These are phyloP conservation scores for Chelonoidis abingdonii DNA, from an alignment of 2,113 vertebrate genomes.

Conservation along the genomic window DNA sequence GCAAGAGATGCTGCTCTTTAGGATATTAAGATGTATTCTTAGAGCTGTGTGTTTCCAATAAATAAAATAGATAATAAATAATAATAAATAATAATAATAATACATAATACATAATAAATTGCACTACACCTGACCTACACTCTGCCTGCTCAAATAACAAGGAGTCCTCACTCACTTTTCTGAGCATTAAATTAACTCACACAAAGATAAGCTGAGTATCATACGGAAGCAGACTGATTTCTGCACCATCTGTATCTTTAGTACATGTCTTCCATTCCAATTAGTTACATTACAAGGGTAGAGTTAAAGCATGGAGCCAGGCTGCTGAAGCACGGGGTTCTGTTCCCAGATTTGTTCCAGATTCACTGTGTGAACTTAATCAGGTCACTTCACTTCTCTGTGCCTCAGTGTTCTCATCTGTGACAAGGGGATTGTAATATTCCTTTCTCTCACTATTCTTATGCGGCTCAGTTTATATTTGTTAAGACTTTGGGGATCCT, in stretches of 20 bases:
- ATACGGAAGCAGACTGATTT: fast-evolving
- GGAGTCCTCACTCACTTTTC: fast-evolving
- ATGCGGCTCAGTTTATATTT: neutral
- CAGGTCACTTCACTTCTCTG: neutral
- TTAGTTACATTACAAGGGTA: fast-evolving
- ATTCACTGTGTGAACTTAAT: fast-evolving
- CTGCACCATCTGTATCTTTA: neutral
- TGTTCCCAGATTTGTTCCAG: neutral
- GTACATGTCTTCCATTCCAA: neutral
- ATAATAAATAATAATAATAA: neutral
- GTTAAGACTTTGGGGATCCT: neutral
- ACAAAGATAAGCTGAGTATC: neutral
- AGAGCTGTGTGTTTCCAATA: neutral
- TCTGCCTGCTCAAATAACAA: neutral
- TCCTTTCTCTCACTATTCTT: neutral
- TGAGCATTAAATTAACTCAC: neutral
- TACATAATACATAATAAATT: neutral
- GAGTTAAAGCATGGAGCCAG: neutral
- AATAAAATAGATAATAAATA: neutral
- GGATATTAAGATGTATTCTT: neutral
- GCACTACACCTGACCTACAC: neutral
- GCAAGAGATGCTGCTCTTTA: fast-evolving
- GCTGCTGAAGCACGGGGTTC: fast-evolving
- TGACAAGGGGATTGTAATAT: neutral
- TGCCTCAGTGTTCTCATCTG: neutral